Evolutionary conservation across 2,113 vertebrate species (phyloP).

Genomic region (Bos javanicus): DNA sequence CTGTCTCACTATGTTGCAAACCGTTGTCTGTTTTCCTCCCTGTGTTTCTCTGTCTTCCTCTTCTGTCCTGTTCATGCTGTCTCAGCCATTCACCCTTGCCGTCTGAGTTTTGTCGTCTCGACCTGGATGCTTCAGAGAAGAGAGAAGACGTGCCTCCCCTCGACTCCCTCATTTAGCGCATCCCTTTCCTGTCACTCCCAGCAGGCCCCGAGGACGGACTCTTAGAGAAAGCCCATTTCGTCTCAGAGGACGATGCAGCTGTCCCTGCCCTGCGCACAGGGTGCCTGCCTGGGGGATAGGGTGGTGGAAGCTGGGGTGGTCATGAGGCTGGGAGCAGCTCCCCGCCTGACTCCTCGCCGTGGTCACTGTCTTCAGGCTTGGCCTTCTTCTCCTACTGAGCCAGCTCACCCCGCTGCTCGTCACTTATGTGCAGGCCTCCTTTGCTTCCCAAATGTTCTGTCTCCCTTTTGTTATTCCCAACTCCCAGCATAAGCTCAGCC

Average conservation of each 20-base stretch:
- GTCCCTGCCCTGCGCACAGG: neutral
- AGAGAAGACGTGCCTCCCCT: neutral
- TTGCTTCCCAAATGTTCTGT: neutral
- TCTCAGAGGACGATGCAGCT: neutral
- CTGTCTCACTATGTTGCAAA: neutral
- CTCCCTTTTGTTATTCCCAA: neutral
- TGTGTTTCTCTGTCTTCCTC: neutral
- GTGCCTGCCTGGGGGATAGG: neutral
- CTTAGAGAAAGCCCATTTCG: neutral
- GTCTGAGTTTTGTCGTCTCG: neutral
- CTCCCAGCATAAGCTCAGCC: neutral
- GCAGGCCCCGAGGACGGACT: neutral
- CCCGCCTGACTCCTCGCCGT: neutral
- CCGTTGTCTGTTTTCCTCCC: neutral
- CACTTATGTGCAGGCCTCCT: neutral
- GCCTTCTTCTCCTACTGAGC: neutral
- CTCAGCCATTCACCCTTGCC: neutral
- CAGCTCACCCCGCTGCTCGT: neutral
- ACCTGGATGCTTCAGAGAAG: neutral
- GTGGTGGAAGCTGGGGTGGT: neutral
- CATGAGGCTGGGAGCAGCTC: neutral
- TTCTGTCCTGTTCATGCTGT: neutral
- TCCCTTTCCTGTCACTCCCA: neutral
- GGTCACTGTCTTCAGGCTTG: neutral
- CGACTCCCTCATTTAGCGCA: neutral